Evolutionary conservation across 2,113 vertebrate species (phyloP), one percentile per base, ranked within the genome.

Genomic region (Paralichthys olivaceus): DNA sequence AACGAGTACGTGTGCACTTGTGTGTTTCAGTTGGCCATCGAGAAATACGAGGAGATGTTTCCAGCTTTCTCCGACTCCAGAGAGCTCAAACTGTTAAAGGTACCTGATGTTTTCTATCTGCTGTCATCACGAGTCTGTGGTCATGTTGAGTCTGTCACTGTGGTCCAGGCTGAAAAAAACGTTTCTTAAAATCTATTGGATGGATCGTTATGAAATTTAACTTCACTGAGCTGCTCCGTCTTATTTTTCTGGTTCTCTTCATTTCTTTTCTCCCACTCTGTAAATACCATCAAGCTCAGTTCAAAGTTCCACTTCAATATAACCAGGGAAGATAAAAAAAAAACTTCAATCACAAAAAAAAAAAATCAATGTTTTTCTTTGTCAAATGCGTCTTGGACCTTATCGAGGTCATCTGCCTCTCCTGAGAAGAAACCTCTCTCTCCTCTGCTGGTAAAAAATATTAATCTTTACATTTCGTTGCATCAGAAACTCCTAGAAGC

Each of bases 401-500:
- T n/a, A 53, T 55, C 5, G 22, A 55, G 53, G 53, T 43, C 47
- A 20, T 49, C 13, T 49, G 47, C 47, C 19, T 43, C 47, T 49
- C 2, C 14, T 7, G 43, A 45, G 43, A 19, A 2, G 6, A n/a
- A 13, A 51, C n/a, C 17, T 20, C 4, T 51, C 49, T 1, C 49
- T 51, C 40, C 40, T 53, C 17, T 26, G 13, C 43, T 29, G 5
- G 1, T 34, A 2, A 55, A n/a, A 7, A 58, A 58, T 7, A 15
- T 13, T 66, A 0, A 11, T 40, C 32, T 14, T 63, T 11, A 14
- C 8, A 2, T 43, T 72, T 5, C 63, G 6, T 78, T 29, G 37
- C n/a, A 45, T 55, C 87, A 99, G 98, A 99, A 99, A 96, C 95
- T 99, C 53, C 91, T 99, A 80, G 97, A 99, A 69, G 97, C 98